A percentile compares a stretch with the other conserved stretches of the same genome.
These are phyloP conservation scores for Triplophysa tibetana DNA, from an alignment of 2,113 vertebrate species.

Conservation along the genomic window DNA sequence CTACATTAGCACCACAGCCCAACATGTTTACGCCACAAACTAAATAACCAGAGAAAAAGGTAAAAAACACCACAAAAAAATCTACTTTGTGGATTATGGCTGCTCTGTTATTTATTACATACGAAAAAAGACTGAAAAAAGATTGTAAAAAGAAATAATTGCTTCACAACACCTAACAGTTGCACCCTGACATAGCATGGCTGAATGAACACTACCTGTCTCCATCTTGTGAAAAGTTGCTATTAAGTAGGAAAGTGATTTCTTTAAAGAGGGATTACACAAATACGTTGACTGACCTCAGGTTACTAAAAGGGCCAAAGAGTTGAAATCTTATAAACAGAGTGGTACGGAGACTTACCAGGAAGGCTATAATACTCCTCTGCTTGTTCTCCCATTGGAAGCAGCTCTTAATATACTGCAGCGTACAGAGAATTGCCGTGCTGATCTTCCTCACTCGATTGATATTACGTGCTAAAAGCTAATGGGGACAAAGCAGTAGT, in stretches of 20 bases:
- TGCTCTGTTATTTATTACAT: background rate
- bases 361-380: constrained; percentile 87
- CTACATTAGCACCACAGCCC: too few species aligned
- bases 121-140: too few species aligned
- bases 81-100: background rate
- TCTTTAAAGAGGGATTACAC: constrained; percentile 33
- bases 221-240: constrained; percentile 25
- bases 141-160: background rate
- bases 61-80: too few species aligned
- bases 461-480: constrained; percentile 94
- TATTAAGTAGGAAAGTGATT: constrained; percentile 18
- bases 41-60: too few species aligned
- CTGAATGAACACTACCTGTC: constrained; percentile 5
- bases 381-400: constrained; percentile 93
- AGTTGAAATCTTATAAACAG: constrained; percentile 26
- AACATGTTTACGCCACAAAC: too few species aligned
- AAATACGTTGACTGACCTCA: constrained; percentile 21
- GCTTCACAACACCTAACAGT: constrained; percentile 13
- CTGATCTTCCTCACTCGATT: constrained; percentile 93
- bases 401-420: constrained; percentile 96
- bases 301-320: constrained; percentile 38
- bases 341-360: constrained; percentile 80
- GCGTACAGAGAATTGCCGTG: constrained; percentile 87
- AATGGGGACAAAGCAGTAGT: constrained; percentile 65
- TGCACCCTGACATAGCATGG: constrained; percentile 14